These are phyloP conservation scores for Tenthredo livida DNA, from an alignment of 2,888 invertebrate species.

Conservation along the genomic window DNA sequence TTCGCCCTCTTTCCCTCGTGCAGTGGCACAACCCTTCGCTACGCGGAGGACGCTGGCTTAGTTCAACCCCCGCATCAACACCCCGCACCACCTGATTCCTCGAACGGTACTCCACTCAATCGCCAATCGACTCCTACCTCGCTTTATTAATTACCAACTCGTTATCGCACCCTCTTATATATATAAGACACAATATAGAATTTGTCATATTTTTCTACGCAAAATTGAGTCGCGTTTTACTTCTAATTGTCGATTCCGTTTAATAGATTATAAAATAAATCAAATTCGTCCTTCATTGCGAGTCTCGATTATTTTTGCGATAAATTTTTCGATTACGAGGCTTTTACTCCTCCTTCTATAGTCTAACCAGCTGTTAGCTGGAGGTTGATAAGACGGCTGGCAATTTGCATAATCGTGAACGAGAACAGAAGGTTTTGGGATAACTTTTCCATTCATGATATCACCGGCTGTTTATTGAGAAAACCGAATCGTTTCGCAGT, in stretches of 20 bases:
- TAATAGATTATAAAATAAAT: not conserved
- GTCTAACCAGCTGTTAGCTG: slow-evolving; percentile 19
- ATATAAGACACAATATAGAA: not conserved
- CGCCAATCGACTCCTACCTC: slow-evolving; percentile 58
- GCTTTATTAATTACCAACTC: slow-evolving; percentile 63
- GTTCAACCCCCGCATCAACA: slow-evolving; percentile 70
- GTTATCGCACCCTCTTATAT: slow-evolving; percentile 29
- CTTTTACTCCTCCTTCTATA: not conserved
- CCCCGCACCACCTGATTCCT: slow-evolving; percentile 59
- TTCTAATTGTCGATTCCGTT: not conserved
- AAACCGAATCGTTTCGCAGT: not conserved
- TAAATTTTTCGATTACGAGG: not conserved
- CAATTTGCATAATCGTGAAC: slow-evolving; percentile 14
- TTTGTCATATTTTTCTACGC: not conserved
- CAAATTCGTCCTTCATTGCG: not conserved
- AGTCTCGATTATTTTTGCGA: not conserved
- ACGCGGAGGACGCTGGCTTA: slow-evolving; percentile 67
- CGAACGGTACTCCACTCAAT: slow-evolving; percentile 60
- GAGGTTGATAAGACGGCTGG: not conserved
- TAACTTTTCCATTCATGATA: slow-evolving; percentile 8
- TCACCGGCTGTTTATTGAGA: not conserved
- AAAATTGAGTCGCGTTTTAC: not conserved
- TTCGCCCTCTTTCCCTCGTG: slow-evolving; percentile 69
- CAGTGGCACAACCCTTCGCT: slow-evolving; percentile 61
- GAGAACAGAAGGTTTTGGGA: slow-evolving; percentile 1